Evolutionary conservation across 2,797 vertebrate species (phyloP).

Genomic region (Perodicticus potto): DNA sequence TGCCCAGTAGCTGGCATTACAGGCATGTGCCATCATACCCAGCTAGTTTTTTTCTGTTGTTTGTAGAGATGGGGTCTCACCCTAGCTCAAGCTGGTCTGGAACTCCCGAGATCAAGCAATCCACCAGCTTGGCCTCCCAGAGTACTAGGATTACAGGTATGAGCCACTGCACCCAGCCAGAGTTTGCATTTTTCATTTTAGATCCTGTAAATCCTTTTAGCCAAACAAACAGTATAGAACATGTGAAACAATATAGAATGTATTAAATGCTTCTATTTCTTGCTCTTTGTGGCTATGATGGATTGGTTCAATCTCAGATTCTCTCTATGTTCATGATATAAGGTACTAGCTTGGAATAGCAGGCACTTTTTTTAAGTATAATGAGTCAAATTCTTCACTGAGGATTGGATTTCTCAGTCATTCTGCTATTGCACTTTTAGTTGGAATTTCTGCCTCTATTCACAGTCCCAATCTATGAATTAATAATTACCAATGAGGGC

Average conservation of each 20-base stretch:
- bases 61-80: no score
- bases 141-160: no score
- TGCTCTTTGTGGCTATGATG: background rate
- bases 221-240: constrained; percentile 32
- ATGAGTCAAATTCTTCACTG: background rate
- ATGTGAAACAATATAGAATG: background rate
- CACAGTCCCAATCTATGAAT: background rate
- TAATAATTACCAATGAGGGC: background rate
- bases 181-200: background rate
- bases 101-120: no score
- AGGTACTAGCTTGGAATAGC: background rate
- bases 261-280: background rate
- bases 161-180: no score
- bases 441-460: background rate
- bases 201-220: background rate
- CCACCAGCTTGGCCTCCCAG: no score
- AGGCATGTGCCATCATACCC: no score
- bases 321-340: background rate
- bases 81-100: no score
- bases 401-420: background rate
- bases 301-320: background rate
- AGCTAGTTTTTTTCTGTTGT: no score
- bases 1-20: no score
- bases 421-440: background rate
- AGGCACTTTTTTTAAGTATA: background rate